phyloP scores from a whole-genome alignment of 2,113 vertebrate genomes.

The Psittacula cyanocephala region DNA sequence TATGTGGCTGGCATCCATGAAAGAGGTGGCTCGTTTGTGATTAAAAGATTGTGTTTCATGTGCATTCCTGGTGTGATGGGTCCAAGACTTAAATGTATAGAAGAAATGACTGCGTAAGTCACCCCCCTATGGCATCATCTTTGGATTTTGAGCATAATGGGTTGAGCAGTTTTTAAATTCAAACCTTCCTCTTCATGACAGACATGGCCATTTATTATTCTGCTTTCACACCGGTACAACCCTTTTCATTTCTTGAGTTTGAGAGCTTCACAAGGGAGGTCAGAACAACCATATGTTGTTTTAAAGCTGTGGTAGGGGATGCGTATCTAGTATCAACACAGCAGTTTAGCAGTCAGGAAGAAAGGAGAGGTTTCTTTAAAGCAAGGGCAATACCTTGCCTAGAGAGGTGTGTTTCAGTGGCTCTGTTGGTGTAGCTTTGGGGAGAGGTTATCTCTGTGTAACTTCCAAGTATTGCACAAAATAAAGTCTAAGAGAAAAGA shows the following conservation, averaged over 20 bases:
- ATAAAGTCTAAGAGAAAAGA: neutral
- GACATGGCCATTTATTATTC: neutral
- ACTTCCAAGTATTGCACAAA: neutral
- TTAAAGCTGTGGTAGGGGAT: neutral
- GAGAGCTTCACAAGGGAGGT: neutral
- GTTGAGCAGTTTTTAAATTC: neutral
- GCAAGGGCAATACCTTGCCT: neutral
- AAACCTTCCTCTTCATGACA: neutral
- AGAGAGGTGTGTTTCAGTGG: neutral
- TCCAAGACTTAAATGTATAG: neutral
- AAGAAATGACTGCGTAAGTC: neutral
- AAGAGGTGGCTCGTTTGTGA: neutral
- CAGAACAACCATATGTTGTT: neutral
- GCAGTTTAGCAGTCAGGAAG: neutral
- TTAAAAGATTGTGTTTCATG: neutral
- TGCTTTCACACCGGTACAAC: neutral
- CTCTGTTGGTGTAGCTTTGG: neutral
- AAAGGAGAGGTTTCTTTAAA: neutral
- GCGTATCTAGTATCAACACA: neutral
- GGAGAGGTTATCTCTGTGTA: neutral
- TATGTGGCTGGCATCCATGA: neutral
- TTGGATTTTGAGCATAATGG: neutral
- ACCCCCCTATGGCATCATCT: neutral
- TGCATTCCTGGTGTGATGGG: neutral
- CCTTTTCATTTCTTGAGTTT: neutral